These are phyloP conservation scores for Bos indicus DNA, from an alignment of 2,113 vertebrate genomes.

Conservation along the genomic window DNA sequence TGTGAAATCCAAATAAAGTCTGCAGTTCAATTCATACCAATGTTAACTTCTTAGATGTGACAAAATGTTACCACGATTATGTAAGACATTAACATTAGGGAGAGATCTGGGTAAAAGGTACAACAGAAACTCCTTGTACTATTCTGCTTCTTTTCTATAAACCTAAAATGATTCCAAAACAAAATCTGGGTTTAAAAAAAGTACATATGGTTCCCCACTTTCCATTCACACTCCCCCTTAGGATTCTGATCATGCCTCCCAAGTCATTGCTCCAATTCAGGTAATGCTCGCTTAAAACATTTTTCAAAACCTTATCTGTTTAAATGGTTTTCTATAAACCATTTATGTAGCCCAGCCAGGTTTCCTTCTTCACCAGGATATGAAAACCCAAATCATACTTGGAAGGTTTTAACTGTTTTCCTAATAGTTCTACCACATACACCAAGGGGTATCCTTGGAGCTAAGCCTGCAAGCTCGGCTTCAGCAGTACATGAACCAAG, in stretches of 20 bases:
- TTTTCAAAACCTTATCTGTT: neutral
- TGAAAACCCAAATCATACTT: conserved; percentile 17
- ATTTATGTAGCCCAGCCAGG: neutral
- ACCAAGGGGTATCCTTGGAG: neutral
- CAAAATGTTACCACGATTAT: neutral
- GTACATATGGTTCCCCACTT: neutral
- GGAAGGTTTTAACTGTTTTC: neutral
- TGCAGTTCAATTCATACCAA: neutral
- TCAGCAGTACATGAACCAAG: neutral
- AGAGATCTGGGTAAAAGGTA: neutral
- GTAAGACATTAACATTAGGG: neutral
- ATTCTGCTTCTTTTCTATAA: neutral
- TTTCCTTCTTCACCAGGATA: conserved; percentile 18
- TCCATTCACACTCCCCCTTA: neutral
- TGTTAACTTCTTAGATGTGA: conserved; percentile 21
- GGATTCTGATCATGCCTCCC: neutral
- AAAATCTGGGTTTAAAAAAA: neutral
- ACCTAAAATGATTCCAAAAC: neutral
- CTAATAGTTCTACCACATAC: neutral
- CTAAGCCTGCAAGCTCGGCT: neutral
- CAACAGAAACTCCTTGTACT: neutral
- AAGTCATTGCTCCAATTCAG: neutral
- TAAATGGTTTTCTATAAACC: neutral
- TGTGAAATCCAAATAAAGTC: conserved; percentile 23
- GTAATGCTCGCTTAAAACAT: neutral